Evolutionary conservation across 2,113 vertebrate species (phyloP).

Genomic region (Heptranchias perlo): DNA sequence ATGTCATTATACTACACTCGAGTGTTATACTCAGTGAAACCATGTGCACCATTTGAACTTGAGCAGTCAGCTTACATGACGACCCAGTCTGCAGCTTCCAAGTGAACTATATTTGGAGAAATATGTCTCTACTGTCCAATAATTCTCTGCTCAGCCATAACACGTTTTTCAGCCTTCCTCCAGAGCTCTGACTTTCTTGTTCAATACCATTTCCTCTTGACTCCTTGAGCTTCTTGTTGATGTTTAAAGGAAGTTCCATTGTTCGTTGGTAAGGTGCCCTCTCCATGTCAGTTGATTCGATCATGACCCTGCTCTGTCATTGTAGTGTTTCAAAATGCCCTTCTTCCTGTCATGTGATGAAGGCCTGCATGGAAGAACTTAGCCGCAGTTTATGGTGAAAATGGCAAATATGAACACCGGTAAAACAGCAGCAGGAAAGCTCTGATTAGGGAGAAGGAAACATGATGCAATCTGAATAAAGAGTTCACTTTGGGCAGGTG

Average conservation of each 20-base stretch:
- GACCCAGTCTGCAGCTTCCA: neutral
- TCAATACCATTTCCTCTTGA: neutral
- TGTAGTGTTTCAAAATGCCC: neutral
- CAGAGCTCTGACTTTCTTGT: neutral
- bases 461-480: neutral
- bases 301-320: neutral
- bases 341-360: neutral
- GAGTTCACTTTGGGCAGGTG: neutral
- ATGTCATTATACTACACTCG: neutral
- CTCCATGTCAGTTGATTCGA: neutral
- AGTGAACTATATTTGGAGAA: neutral
- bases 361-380: neutral
- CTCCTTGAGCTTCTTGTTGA: neutral
- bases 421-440: neutral
- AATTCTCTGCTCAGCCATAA: neutral
- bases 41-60: neutral
- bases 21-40: neutral
- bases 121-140: neutral
- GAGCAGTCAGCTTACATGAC: neutral
- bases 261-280: neutral
- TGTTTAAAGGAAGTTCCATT: neutral
- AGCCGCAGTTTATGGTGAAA: neutral
- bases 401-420: neutral
- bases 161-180: neutral
- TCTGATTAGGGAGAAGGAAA: neutral